Conservation (phyloP, 2,113 vertebrate genomes). For the Dipodomys stephensi region DNA sequence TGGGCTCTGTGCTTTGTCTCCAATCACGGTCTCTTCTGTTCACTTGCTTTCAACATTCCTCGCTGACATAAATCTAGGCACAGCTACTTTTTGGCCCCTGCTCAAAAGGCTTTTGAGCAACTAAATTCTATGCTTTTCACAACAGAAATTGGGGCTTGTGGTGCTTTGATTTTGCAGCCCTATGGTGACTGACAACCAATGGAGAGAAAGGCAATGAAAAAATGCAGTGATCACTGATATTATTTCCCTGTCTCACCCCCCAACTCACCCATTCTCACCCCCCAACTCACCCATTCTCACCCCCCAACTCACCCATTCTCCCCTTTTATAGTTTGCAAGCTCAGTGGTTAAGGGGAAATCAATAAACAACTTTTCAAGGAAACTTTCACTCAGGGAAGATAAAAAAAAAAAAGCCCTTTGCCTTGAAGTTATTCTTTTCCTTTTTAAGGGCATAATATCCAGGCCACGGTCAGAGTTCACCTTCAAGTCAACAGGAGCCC, state of each 20-base stretch:
- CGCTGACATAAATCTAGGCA: background rate
- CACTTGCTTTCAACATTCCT: background rate
- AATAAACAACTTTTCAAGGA: slow-evolving; percentile 77
- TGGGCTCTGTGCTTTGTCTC: background rate
- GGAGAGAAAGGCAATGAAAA: slow-evolving; percentile 47
- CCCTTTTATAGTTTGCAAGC: slow-evolving; percentile 61
- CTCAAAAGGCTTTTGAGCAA: slow-evolving; percentile 24
- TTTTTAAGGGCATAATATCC: slow-evolving; percentile 50
- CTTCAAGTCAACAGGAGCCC: slow-evolving; percentile 55
- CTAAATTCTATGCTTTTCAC: slow-evolving; percentile 8
- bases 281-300: background rate
- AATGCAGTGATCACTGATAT: slow-evolving; percentile 45
- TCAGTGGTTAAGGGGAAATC: slow-evolving; percentile 71
- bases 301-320: background rate
- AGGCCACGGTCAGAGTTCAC: slow-evolving; percentile 43
- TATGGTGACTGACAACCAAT: slow-evolving; percentile 4
- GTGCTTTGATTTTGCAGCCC: slow-evolving; percentile 14
- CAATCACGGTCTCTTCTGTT: background rate
- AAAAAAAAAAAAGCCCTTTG: slow-evolving; percentile 33
- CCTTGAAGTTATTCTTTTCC: slow-evolving; percentile 64
- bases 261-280: background rate
- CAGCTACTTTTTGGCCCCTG: background rate
- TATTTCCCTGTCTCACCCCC: slow-evolving; percentile 24
- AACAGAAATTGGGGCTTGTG: background rate
- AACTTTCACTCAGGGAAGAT: slow-evolving; percentile 57